phyloP scores from a whole-genome alignment of 2,888 invertebrate species.

The Ceratothoa steindachneri region DNA sequence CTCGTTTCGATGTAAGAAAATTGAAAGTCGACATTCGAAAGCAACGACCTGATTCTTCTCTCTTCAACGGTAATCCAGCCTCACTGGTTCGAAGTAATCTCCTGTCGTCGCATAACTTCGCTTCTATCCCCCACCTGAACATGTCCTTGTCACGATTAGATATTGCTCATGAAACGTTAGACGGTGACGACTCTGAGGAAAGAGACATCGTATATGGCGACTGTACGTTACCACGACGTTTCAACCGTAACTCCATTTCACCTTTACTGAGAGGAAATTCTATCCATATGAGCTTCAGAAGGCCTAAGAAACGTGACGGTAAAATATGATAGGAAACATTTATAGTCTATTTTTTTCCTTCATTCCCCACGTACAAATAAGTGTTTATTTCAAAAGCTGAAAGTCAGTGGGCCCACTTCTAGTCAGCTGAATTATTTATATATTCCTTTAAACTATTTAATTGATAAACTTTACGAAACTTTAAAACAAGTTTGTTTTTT shows the following conservation, averaged over 20 bases:
- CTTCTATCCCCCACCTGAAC: constrained; percentile 25
- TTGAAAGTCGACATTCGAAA: constrained; percentile 26
- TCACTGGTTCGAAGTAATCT: constrained; percentile 23
- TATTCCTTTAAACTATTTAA: not conserved
- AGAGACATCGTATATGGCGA: constrained; percentile 34
- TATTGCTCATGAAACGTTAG: constrained; percentile 35
- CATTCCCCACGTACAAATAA: not conserved
- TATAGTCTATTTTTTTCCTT: not conserved
- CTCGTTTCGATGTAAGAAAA: constrained; percentile 19
- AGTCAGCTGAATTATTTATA: not conserved
- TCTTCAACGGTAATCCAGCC: constrained; percentile 29
- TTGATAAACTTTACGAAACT: not conserved
- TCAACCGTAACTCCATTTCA: constrained; percentile 27
- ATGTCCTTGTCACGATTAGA: constrained; percentile 37
- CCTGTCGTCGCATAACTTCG: constrained; percentile 27
- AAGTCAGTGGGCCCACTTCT: not conserved
- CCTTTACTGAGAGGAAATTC: constrained; percentile 40
- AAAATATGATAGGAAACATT: not conserved
- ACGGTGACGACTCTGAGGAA: constrained; percentile 31
- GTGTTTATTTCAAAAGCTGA: not conserved
- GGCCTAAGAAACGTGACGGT: constrained; percentile 28
- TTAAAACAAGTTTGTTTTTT: not conserved
- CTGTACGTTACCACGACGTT: constrained; percentile 36
- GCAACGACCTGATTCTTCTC: constrained; percentile 25
- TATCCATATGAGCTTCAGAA: constrained; percentile 45